These are phyloP conservation scores for Patella caerulea DNA, from an alignment of 2,888 invertebrate genomes.

Conservation along the genomic window DNA sequence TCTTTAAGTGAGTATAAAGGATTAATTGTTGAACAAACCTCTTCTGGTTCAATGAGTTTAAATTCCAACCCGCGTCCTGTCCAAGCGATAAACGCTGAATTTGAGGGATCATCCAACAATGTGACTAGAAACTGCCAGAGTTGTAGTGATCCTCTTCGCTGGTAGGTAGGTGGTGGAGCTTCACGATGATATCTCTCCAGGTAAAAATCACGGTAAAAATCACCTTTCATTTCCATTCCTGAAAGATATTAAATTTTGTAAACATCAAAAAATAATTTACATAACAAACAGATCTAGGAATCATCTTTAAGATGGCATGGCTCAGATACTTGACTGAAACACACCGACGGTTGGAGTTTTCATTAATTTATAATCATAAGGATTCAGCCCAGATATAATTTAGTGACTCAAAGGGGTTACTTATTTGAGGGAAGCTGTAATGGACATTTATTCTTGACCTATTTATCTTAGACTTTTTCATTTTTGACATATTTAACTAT, in stretches of 20 bases:
- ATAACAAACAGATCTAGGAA: background rate
- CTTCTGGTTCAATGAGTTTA: constrained; percentile 95
- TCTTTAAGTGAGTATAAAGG: no score
- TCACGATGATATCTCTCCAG: constrained; percentile 60
- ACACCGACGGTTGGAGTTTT: no score
- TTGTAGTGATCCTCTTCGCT: constrained; percentile 73
- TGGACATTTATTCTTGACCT: no score
- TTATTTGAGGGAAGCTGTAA: no score
- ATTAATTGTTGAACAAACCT: constrained; percentile 74
- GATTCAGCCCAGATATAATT: no score
- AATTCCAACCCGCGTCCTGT: constrained; percentile 96
- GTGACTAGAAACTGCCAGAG: constrained; percentile 96
- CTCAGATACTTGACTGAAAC: no score
- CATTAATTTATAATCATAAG: no score
- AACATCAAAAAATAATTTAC: background rate
- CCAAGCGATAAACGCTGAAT: constrained; percentile 83
- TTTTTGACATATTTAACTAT: no score
- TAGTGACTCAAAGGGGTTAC: no score
- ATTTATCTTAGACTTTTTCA: no score
- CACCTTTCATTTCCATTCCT: constrained; percentile 63
- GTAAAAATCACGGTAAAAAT: constrained; percentile 61
- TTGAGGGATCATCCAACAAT: constrained; percentile 74
- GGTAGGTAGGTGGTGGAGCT: constrained; percentile 64
- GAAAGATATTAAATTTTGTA: constrained; percentile 15
- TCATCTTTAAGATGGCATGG: background rate